These are phyloP conservation scores for Merops nubicus DNA, from an alignment of 2,113 vertebrate genomes.

Conservation along the genomic window DNA sequence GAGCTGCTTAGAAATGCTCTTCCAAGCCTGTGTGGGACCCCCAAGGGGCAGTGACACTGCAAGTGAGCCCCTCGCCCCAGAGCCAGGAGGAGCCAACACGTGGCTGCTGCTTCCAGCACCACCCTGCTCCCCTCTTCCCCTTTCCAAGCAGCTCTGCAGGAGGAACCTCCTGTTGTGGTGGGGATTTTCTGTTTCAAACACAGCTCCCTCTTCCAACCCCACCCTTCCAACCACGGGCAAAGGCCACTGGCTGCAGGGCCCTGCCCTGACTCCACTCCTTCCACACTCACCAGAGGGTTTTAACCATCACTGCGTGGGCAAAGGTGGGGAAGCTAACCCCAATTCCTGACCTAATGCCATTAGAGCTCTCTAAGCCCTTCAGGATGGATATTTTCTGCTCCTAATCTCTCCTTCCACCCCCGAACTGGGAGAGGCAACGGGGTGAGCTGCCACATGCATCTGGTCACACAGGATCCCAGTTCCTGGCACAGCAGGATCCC, in stretches of 20 bases:
- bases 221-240: not conserved
- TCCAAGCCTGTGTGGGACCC: not conserved
- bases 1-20: fast-evolving
- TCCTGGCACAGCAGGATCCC: not conserved
- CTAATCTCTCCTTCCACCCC: constrained; percentile 20
- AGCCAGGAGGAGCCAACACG: not conserved
- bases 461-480: fast-evolving
- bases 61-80: fast-evolving
- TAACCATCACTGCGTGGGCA: not conserved
- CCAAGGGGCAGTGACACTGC: not conserved
- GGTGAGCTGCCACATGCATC: not conserved
- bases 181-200: not conserved
- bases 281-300: not conserved
- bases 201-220: not conserved
- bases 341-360: constrained; percentile 28
- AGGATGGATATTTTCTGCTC: constrained; percentile 37
- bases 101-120: not conserved
- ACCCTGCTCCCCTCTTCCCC: not conserved
- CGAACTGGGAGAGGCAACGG: not conserved
- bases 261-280: fast-evolving
- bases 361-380: constrained; percentile 33
- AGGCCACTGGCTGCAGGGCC: not conserved
- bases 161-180: not conserved
- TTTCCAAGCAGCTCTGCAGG: not conserved
- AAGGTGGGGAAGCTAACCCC: constrained; percentile 15